phyloP scores from a whole-genome alignment of 2,113 vertebrate species.

The Atlantisia rogersi region DNA sequence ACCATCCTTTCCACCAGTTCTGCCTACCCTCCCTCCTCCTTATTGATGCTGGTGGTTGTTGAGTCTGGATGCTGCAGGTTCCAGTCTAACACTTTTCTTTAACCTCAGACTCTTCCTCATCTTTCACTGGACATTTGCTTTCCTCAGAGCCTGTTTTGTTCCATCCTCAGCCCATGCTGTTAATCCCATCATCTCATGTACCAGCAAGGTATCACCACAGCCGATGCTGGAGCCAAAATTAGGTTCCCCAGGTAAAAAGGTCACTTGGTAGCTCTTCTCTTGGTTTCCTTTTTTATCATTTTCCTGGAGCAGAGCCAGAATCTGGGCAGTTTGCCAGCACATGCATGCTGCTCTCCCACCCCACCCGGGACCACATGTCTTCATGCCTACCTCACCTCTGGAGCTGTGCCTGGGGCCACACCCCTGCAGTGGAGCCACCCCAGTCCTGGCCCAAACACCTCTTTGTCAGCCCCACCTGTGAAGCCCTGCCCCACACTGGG shows the following conservation, averaged over 20 bases:
- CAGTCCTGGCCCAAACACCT: background rate
- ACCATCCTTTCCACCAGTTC: background rate
- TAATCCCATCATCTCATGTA: background rate
- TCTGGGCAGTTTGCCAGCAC: background rate
- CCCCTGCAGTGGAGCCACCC: background rate
- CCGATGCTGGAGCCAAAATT: background rate
- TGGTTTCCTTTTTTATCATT: background rate
- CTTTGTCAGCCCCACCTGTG: background rate
- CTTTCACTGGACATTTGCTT: background rate
- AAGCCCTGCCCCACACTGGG: rapidly evolving
- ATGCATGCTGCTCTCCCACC: background rate
- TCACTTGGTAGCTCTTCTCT: background rate
- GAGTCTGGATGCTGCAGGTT: background rate
- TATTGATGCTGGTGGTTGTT: background rate
- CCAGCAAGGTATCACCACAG: background rate
- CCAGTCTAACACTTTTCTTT: background rate
- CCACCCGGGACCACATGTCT: background rate
- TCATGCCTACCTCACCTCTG: background rate
- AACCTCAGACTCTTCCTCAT: background rate
- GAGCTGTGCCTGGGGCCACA: background rate
- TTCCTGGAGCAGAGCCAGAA: background rate
- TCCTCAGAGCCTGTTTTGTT: background rate
- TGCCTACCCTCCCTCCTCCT: background rate
- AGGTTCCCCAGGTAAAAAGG: background rate
- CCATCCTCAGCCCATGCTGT: background rate